phyloP scores from a whole-genome alignment of 2,888 invertebrate genomes.

The Mimas tiliae region DNA sequence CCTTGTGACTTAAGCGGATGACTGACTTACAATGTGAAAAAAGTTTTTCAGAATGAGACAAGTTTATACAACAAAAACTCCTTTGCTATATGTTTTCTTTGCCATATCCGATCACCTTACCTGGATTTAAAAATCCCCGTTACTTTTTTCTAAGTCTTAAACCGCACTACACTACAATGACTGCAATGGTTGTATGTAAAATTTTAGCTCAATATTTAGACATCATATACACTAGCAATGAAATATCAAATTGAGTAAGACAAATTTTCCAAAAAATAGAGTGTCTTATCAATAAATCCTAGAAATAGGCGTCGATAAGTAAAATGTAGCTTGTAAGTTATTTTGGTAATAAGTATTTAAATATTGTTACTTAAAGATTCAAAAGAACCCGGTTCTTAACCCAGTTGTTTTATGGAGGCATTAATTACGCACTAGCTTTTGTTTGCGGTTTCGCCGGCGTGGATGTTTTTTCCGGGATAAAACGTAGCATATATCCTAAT shows the following conservation, averaged over 20 bases:
- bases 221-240: background rate
- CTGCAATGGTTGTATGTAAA: constrained; percentile 22
- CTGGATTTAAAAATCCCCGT: constrained; percentile 16
- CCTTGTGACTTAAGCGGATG: no score
- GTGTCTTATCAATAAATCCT: no score
- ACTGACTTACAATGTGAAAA: background rate
- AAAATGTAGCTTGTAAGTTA: no score
- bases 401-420: no score
- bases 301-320: no score
- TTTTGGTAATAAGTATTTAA: no score
- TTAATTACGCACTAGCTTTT: no score
- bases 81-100: background rate
- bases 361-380: no score
- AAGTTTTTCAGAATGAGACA: background rate
- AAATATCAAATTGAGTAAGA: background rate
- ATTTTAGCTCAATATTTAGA: constrained; percentile 24
- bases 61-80: background rate
- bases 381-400: no score
- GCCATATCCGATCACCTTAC: background rate
- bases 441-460: no score
- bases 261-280: background rate
- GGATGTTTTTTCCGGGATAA: no score
- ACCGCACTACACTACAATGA: constrained; percentile 3
- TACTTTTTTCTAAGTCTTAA: constrained; percentile 23
- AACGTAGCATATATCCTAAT: no score